phyloP scores from a whole-genome alignment of 1,140 invertebrate genomes.

The Mercenaria mercenaria region DNA sequence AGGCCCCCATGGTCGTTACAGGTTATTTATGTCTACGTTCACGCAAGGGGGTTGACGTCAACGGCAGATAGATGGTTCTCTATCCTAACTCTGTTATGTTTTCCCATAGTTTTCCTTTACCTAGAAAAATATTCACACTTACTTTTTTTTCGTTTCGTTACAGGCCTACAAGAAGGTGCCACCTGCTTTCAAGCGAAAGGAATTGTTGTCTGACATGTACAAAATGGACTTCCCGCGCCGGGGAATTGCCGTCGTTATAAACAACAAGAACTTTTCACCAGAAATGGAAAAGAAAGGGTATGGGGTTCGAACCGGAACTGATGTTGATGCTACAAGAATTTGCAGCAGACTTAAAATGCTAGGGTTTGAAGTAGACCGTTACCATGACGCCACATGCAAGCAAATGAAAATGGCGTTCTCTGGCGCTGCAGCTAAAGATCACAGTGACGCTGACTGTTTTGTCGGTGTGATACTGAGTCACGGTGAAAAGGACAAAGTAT shows the following conservation, averaged over 20 bases:
- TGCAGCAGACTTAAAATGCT: constrained; percentile 19
- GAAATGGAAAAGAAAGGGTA: constrained; percentile 50
- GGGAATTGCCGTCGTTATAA: constrained; percentile 53
- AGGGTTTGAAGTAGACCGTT: constrained; percentile 41
- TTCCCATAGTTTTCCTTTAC: too few species aligned
- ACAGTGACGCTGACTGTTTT: constrained; percentile 71
- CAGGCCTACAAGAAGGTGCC: constrained; percentile 40
- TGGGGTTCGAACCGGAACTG: constrained; percentile 45
- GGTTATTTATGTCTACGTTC: too few species aligned
- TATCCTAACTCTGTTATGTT: too few species aligned
- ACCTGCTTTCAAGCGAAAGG: neutral
- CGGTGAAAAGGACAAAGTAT: constrained; percentile 74
- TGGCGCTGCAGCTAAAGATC: constrained; percentile 54
- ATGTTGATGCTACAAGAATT: constrained; percentile 50
- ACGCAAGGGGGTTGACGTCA: too few species aligned
- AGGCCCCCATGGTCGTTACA: too few species aligned
- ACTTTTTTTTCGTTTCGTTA: too few species aligned
- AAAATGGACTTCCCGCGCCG: constrained; percentile 54
- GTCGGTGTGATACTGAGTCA: constrained; percentile 78
- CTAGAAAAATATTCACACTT: too few species aligned
- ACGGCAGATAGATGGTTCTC: too few species aligned
- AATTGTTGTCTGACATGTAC: constrained; percentile 39
- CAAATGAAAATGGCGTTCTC: constrained; percentile 33
- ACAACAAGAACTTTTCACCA: constrained; percentile 53
- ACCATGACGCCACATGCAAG: constrained; percentile 52